Percentiles rank a stretch among this genome's conserved stretches.
These are phyloP conservation scores for crab-eating macaque (Macaca fascicularis) DNA, from an alignment of 2,113 vertebrate species.

Conservation along the genomic window DNA sequence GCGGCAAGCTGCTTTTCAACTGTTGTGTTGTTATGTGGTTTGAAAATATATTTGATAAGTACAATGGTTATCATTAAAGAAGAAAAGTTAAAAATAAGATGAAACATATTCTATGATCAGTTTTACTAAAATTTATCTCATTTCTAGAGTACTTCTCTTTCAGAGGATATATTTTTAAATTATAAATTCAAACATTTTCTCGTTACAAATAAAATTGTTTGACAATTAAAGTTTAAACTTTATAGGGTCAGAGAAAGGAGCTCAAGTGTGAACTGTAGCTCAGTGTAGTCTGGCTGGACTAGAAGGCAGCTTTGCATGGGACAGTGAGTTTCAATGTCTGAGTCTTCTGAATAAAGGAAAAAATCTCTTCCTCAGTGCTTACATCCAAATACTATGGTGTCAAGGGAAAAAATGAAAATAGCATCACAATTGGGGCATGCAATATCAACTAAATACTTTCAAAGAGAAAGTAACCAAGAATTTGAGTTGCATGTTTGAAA, in stretches of 20 bases:
- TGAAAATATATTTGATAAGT: slow-evolving; percentile 14
- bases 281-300: neutral
- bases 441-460: neutral
- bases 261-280: neutral
- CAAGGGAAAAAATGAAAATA: neutral
- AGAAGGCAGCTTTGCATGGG: neutral
- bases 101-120: neutral
- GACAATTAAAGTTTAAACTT: neutral
- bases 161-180: neutral
- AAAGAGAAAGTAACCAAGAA: slow-evolving; percentile 15
- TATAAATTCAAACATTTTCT: slow-evolving; percentile 16
- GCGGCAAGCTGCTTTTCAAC: neutral
- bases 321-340: neutral
- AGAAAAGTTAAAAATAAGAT: neutral
- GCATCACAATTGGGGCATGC: neutral
- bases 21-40: neutral
- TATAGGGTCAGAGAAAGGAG: neutral
- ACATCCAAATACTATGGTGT: neutral
- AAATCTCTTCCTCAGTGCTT: neutral
- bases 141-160: neutral
- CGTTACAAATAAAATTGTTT: neutral
- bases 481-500: slow-evolving; percentile 35
- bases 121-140: slow-evolving; percentile 1
- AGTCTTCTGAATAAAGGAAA: neutral
- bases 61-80: neutral